These are phyloP conservation scores for Xylota segnis DNA, from an alignment of 2,888 invertebrate species.

Conservation along the genomic window DNA sequence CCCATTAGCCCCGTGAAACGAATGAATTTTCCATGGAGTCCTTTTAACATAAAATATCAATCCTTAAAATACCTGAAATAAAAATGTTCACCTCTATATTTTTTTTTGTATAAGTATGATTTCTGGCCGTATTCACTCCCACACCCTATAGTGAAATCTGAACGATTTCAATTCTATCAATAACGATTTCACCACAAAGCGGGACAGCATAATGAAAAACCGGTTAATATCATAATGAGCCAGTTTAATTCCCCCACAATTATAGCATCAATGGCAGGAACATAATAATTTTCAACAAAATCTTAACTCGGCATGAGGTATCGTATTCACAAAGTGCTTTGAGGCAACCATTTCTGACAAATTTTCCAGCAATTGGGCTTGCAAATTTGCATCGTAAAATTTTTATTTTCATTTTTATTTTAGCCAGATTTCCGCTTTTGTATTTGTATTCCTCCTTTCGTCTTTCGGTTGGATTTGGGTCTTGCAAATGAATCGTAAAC, in stretches of 20 bases:
- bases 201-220: neutral
- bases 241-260: slow-evolving; percentile 32
- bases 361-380: slow-evolving; percentile 30
- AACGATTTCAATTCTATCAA: slow-evolving; percentile 1
- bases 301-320: slow-evolving; percentile 7
- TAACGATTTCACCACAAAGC: slow-evolving; percentile 3
- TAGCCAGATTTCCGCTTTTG: slow-evolving; percentile 21
- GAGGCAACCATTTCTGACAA: slow-evolving; percentile 9
- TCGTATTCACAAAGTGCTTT: slow-evolving; percentile 7
- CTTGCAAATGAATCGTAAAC: slow-evolving; percentile 57
- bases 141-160: neutral
- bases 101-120: neutral
- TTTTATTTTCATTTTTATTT: slow-evolving; percentile 22
- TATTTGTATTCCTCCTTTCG: slow-evolving; percentile 5
- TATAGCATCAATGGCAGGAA: slow-evolving; percentile 1
- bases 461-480: slow-evolving; percentile 10
- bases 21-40: neutral
- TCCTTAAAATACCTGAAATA: neutral
- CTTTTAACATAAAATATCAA: neutral
- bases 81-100: neutral
- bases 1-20: no score
- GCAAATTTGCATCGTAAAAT: slow-evolving; percentile 21
- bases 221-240: slow-evolving; percentile 1
- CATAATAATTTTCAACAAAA: slow-evolving; percentile 12
- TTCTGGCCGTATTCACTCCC: neutral